Conservation (phyloP, 2,113 vertebrate genomes). For the Aepyceros melampus region DNA sequence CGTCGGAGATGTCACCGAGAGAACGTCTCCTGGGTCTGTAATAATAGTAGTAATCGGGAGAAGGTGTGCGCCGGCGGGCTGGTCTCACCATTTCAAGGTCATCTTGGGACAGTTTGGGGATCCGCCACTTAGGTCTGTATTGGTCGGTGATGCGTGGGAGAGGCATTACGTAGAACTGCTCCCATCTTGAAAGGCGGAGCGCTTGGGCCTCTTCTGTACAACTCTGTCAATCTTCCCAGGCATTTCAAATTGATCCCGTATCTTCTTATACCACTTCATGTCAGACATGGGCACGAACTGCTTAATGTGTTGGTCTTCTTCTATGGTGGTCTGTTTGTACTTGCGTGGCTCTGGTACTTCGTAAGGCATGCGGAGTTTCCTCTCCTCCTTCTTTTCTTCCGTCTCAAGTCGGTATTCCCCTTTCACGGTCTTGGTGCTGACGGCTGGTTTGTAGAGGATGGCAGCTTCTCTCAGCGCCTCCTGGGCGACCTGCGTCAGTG, state of each 20-base stretch:
- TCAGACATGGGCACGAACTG: slow-evolving; percentile 95
- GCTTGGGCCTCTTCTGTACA: slow-evolving; percentile 92
- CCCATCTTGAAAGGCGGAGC: slow-evolving; percentile 97
- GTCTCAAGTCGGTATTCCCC: slow-evolving; percentile 89
- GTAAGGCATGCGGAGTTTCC: slow-evolving; percentile 94
- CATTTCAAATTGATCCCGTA: slow-evolving; percentile 98
- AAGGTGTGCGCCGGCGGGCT: slow-evolving; percentile 88
- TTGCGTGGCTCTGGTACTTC: slow-evolving; percentile 90
- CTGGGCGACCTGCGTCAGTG: slow-evolving; percentile 90
- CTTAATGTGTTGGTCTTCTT: slow-evolving; percentile 94
- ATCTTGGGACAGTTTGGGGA: slow-evolving; percentile 91
- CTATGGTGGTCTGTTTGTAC: slow-evolving; percentile 80
- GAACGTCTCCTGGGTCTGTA: slow-evolving; percentile 92
- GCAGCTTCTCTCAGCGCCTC: slow-evolving; percentile 95
- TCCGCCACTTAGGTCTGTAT: slow-evolving; percentile 94
- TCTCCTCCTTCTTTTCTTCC: slow-evolving; percentile 94
- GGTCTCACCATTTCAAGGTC: slow-evolving; percentile 97
- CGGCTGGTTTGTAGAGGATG: slow-evolving; percentile 93
- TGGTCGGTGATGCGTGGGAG: slow-evolving; percentile 96
- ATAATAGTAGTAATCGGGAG: slow-evolving; percentile 90
- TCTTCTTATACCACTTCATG: slow-evolving; percentile 98
- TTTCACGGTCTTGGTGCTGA: slow-evolving; percentile 92
- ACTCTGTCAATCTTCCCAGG: slow-evolving; percentile 94
- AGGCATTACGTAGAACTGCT: slow-evolving; percentile 97
- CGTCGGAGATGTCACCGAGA: slow-evolving; percentile 94